Evolutionary conservation across 2,113 vertebrate species (phyloP), one percentile per base, ranked within the genome.

Genomic region (Procavia capensis): DNA sequence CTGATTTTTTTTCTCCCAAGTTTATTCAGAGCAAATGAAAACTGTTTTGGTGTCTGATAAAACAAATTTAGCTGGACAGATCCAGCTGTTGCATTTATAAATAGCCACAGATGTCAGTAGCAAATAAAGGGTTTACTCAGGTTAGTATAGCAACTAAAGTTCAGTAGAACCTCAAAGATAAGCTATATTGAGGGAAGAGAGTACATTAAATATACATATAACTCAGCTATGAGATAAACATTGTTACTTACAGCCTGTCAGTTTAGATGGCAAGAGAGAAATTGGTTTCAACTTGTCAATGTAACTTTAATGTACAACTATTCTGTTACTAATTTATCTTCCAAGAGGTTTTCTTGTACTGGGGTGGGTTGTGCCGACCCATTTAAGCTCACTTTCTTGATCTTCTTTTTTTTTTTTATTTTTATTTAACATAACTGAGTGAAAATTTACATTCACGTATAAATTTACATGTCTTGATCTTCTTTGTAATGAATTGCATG

Each of bases 1-100:
- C 83, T 98, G 95, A 97, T 98, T 98, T 95, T 81, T 96, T 97
- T 72, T 95, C 91, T 96, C 86, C 96, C 93, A 97, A 95, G 87
- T 93, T 97, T 97, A 95, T 96, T 97, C 81, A 97, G 88, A 98
- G 61, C 36, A 93, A 96, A 91, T 95, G 94, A 97, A 96, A 98
- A 97, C 36, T 93, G 93, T 80, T 96, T 97, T 96, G 88, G 68
- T 94, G 41, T 95, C 61, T 98, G 97, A 13, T 90, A 91, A 97
- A 95, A 97, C 95, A 97, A 98, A 98, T 98, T 98, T 98, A 98
- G 96, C 94, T 96, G 97, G 98, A 97, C 96, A 98, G 97, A 98
- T 98, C 98, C 98, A 99, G 98, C 98, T 99, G 99, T 98, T 98
- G 79, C 45, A 89, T 98, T 97, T 98, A 98, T 98, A 99, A 99